phyloP scores from a whole-genome alignment of 1,140 invertebrate species.

The Danaus melanippus region DNA sequence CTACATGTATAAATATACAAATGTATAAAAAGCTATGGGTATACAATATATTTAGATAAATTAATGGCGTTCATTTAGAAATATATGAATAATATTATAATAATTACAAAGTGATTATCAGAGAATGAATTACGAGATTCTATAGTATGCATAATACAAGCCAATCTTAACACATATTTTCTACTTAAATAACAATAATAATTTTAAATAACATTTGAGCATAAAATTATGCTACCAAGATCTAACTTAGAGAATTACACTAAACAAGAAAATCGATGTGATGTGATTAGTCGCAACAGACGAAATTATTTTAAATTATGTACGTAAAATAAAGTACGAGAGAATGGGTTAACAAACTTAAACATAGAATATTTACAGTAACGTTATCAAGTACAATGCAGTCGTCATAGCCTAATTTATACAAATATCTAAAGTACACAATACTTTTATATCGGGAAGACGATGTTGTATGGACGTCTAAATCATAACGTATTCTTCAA shows the following conservation, averaged over 20 bases:
- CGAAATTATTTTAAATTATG: constrained; percentile 1
- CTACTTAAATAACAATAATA: too few species aligned
- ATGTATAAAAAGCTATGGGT: constrained; percentile 40
- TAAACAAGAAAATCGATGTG: too few species aligned
- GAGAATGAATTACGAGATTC: too few species aligned
- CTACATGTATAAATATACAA: constrained; percentile 47
- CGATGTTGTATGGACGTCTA: constrained; percentile 8
- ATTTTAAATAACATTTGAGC: too few species aligned
- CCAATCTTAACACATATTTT: too few species aligned
- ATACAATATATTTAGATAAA: too few species aligned
- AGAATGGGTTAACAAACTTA: constrained; percentile 15
- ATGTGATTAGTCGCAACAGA: constrained; percentile 13
- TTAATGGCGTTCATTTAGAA: too few species aligned
- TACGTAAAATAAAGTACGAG: constrained; percentile 26
- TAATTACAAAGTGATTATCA: too few species aligned
- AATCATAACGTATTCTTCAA: too few species aligned
- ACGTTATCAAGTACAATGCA: constrained; percentile 36
- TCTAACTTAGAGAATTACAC: too few species aligned
- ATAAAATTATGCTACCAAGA: not conserved
- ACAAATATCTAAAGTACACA: constrained; percentile 1
- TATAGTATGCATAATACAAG: too few species aligned
- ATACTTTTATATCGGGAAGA: constrained; percentile 1
- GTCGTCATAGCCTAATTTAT: constrained; percentile 32
- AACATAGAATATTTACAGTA: constrained; percentile 30
- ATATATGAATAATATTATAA: too few species aligned